phyloP scores from a whole-genome alignment of 2,113 vertebrate genomes.

The Bubo scandiacus region DNA sequence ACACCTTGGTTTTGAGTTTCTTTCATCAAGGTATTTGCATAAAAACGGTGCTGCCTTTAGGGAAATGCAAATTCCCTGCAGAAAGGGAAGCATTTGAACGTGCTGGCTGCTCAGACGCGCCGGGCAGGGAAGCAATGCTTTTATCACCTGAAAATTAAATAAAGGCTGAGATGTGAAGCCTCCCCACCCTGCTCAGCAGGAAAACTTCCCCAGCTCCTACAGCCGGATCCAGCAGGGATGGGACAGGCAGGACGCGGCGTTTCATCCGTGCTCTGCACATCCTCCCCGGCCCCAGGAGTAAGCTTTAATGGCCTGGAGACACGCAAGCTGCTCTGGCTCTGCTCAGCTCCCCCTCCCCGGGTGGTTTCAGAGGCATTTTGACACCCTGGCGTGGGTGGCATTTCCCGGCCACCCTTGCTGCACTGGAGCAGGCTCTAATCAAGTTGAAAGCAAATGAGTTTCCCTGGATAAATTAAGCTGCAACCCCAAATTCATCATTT shows the following conservation, averaged over 20 bases:
- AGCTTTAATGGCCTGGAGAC: conserved; percentile 35
- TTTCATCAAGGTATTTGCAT: conserved; percentile 45
- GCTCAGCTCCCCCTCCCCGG: not conserved
- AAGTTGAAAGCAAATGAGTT: not conserved
- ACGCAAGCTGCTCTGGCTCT: not conserved
- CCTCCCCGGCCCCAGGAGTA: conserved; percentile 41
- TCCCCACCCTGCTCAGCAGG: conserved; percentile 52
- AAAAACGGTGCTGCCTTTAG: not conserved
- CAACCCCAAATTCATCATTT: not conserved
- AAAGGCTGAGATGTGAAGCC: conserved; percentile 28
- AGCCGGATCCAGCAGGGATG: not conserved
- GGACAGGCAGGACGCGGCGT: not conserved
- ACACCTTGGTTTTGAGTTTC: not conserved
- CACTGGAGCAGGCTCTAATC: not conserved
- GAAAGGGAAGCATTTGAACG: not conserved
- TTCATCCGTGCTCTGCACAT: conserved; percentile 17
- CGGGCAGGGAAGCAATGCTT: not conserved
- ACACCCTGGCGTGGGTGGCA: not conserved
- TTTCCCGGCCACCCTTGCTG: not conserved
- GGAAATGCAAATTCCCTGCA: conserved; percentile 51
- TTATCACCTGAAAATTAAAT: conserved; percentile 32
- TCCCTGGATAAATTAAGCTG: not conserved
- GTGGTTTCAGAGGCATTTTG: conserved; percentile 1
- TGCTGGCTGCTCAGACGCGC: not conserved
- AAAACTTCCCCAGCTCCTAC: conserved; percentile 20